A percentile compares a stretch with the other conserved stretches of the same genome.
Evolutionary conservation across 2,113 vertebrate genomes (phyloP).

Genomic region (Malurus elegans): DNA sequence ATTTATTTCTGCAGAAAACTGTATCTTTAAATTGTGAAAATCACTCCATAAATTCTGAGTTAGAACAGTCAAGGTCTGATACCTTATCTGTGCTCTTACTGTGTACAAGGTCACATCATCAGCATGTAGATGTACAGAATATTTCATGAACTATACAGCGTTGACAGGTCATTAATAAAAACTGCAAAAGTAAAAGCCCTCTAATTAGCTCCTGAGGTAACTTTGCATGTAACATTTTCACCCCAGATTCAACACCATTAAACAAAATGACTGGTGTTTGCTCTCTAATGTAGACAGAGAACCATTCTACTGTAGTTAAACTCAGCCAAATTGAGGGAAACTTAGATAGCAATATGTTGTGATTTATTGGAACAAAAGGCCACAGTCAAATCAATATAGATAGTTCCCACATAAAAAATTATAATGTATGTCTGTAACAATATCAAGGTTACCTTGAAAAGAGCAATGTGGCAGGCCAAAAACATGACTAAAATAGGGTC

Average conservation of each 20-base stretch:
- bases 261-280: conserved; percentile 75
- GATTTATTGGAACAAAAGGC: conserved; percentile 75
- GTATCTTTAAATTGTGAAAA: conserved; percentile 48
- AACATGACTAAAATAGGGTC: conserved; percentile 62
- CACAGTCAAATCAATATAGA: conserved; percentile 74
- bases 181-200: conserved; percentile 72
- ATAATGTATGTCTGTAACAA: conserved; percentile 65
- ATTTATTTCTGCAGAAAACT: conserved; percentile 50
- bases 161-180: conserved; percentile 78
- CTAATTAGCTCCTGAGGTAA: conserved; percentile 81
- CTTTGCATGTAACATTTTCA: conserved; percentile 76
- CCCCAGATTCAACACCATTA: conserved; percentile 78
- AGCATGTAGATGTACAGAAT: conserved; percentile 65
- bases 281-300: conserved; percentile 70
- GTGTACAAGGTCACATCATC: conserved; percentile 71
- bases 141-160: conserved; percentile 68
- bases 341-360: conserved; percentile 68
- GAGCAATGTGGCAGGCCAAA: conserved; percentile 38
- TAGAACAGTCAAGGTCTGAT: conserved; percentile 66
- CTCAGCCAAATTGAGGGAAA: conserved; percentile 70
- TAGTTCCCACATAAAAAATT: conserved; percentile 67
- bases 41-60: conserved; percentile 60
- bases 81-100: conserved; percentile 54
- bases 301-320: conserved; percentile 68
- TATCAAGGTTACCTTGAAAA: conserved; percentile 79